A percentile compares a stretch with the other conserved stretches of the same genome.
These are phyloP conservation scores for Xestoiulus laeticollis DNA, from an alignment of 2,888 invertebrate genomes.

Conservation along the genomic window DNA sequence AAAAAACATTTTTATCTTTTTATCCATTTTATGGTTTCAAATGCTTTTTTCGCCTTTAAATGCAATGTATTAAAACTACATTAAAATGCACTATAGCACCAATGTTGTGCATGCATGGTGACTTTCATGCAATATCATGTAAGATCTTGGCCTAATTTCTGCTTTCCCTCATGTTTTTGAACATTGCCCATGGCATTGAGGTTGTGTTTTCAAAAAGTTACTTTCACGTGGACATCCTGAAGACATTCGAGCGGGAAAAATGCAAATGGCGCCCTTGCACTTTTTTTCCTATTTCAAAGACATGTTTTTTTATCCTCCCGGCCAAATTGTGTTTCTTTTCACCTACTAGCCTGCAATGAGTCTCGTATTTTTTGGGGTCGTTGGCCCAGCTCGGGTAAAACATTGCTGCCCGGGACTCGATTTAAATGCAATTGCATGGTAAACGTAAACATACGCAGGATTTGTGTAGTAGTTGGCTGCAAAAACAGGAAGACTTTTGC, in stretches of 20 bases:
- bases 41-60: too few species aligned
- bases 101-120: too few species aligned
- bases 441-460: background rate
- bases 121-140: too few species aligned
- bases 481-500: background rate
- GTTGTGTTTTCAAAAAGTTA: background rate
- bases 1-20: too few species aligned
- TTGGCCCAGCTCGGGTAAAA: conserved; percentile 2
- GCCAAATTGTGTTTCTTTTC: conserved; percentile 24
- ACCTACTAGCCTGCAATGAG: conserved; percentile 28
- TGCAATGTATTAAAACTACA: too few species aligned
- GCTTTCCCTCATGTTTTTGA: background rate
- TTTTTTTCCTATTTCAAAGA: background rate
- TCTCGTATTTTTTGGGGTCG: background rate
- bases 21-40: too few species aligned
- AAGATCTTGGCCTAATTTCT: background rate
- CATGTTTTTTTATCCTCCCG: background rate
- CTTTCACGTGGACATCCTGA: background rate
- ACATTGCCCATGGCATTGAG: background rate
- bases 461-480: background rate
- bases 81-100: too few species aligned
- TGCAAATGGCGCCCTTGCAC: background rate
- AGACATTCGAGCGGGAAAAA: background rate
- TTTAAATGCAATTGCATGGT: background rate
- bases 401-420: background rate